Evolutionary conservation across 2,113 vertebrate species (phyloP), one percentile per base, ranked within the genome.

Genomic region (Tursiops truncatus): DNA sequence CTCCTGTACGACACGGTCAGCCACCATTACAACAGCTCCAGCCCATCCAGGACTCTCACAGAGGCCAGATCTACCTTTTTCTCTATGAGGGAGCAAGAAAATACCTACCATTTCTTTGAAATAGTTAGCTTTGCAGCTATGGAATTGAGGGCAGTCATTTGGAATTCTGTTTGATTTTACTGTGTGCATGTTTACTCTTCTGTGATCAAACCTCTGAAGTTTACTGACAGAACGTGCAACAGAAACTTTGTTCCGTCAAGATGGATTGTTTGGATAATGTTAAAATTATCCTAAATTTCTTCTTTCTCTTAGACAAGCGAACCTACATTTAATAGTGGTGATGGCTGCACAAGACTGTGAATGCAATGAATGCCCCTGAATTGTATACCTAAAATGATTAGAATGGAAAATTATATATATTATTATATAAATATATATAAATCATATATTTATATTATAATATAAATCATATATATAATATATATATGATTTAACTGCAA

Each of bases 81-180:
- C 12, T 80, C 31, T 41, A n/a, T 65, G 44, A 68, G 63, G 67
- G 12, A 15, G 11, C 25, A 68, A 60, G 70, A 70, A n/a, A 70
- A 33, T 33, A 71, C 14, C 82, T 68, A 0, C 28, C 36, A 60
- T 96, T 77, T 90, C 38, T 94, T 73, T 21, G 85, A 81, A 80
- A 68, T 33, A 86, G 33, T 95, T 95, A 91, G 82, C 82, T 71
- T 67, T 97, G 85, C 93, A 76, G 18, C 21, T 84, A 2, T 68
- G 80, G 70, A 96, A 85, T 31, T 93, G 33, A 89, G 77, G 15
- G 62, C 33, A n/a, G 15, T 50, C 41, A 93, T 74, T 36, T 92
- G 80, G 33, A 97, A 95, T 97, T 98, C 88, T 73, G 67, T 97
- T 98, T 97, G 68, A 90, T 94, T 86, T 96, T 93, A 87, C 14